phyloP scores from a whole-genome alignment of 2,888 invertebrate species.

The Lucinisca nassula region DNA sequence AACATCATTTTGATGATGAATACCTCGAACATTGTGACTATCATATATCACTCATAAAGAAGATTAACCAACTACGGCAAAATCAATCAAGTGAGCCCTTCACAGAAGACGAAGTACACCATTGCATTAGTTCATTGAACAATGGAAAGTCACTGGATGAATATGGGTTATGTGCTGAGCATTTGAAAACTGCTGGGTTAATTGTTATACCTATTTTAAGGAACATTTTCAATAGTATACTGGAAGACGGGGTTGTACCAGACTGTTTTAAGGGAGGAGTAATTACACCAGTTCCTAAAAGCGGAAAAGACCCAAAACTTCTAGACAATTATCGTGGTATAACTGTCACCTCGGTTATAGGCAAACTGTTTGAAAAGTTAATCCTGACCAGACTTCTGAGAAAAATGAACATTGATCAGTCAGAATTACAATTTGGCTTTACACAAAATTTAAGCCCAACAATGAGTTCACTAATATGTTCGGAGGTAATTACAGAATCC shows the following conservation, averaged over 20 bases:
- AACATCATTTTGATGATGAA: not conserved
- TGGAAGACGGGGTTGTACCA: not conserved
- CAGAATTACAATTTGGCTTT: not conserved
- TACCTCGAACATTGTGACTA: not conserved
- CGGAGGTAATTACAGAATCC: not conserved
- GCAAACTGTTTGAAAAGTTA: not conserved
- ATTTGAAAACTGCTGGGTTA: not conserved
- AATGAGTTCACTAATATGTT: not conserved
- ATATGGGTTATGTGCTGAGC: not conserved
- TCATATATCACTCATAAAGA: not conserved
- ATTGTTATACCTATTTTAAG: not conserved
- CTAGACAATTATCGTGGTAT: not conserved
- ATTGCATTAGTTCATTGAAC: not conserved
- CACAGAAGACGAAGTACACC: not conserved
- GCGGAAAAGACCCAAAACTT: not conserved
- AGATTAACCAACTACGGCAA: not conserved
- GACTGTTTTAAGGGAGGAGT: not conserved
- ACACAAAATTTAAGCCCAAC: not conserved
- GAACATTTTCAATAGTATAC: not conserved
- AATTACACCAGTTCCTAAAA: not conserved
- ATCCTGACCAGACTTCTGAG: not conserved
- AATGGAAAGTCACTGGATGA: not conserved
- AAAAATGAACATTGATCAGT: not conserved
- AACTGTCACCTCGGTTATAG: not conserved
- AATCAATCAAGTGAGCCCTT: not conserved